These are phyloP conservation scores for Acrocephalus arundinaceus DNA, from an alignment of 2,113 vertebrate genomes.

Conservation along the genomic window DNA sequence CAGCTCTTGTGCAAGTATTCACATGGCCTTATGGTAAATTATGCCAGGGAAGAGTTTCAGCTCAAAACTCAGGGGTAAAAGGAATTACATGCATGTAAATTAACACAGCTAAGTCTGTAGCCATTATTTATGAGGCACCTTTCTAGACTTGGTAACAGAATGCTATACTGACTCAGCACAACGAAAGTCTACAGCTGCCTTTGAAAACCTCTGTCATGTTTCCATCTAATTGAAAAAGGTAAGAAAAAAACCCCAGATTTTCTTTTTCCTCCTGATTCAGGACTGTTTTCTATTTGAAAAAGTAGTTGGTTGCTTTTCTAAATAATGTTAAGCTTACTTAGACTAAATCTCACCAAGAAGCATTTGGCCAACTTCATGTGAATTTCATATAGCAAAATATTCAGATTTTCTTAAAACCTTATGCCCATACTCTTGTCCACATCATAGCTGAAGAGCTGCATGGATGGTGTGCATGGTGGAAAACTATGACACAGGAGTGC, in stretches of 20 bases:
- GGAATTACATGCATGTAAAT: neutral
- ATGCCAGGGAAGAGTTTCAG: neutral
- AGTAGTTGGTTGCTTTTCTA: neutral
- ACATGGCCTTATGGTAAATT: neutral
- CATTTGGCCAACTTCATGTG: neutral
- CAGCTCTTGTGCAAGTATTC: neutral
- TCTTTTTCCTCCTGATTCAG: neutral
- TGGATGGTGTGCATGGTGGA: neutral
- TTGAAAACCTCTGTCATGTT: neutral
- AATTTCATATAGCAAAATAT: neutral
- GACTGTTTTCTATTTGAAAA: neutral
- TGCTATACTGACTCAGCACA: neutral
- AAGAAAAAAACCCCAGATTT: neutral
- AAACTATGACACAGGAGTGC: neutral
- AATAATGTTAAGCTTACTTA: neutral
- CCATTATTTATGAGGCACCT: neutral
- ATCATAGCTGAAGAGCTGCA: neutral
- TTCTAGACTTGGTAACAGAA: neutral
- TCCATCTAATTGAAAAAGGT: neutral
- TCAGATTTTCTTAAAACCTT: neutral
- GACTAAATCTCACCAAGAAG: neutral
- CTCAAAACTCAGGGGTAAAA: neutral
- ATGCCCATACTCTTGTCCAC: neutral
- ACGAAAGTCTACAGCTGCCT: neutral
- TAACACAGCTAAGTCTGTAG: neutral